phyloP scores from a whole-genome alignment of 2,113 vertebrate species.

The Phaethon lepturus region DNA sequence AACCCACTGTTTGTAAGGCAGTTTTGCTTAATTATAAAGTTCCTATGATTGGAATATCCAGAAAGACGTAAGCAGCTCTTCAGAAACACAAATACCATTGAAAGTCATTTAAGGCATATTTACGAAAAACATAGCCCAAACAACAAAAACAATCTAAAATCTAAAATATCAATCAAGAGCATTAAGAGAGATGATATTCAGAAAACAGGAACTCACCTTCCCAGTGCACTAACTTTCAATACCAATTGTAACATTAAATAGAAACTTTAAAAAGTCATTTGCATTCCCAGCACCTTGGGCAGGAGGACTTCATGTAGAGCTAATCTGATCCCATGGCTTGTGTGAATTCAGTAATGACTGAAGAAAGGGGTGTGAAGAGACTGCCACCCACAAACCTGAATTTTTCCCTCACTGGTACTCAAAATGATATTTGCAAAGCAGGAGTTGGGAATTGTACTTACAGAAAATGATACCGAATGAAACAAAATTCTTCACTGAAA shows the following conservation, averaged over 20 bases:
- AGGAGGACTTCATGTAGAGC: not conserved
- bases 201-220: not conserved
- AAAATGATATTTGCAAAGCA: not conserved
- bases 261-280: not conserved
- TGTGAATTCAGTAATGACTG: not conserved
- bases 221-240: not conserved
- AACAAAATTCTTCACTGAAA: not conserved
- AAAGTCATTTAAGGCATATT: not conserved
- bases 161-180: not conserved
- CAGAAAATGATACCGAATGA: not conserved
- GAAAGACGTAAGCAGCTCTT: not conserved
- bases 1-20: not conserved
- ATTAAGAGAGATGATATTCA: not conserved
- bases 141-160: not conserved
- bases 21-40: not conserved
- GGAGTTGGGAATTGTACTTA: not conserved
- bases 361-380: not conserved
- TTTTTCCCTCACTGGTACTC: not conserved
- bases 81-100: not conserved
- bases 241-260: fast-evolving
- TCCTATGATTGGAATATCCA: not conserved
- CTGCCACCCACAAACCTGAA: not conserved
- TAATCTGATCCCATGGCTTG: not conserved
- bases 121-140: not conserved
- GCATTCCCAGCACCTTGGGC: not conserved